A percentile compares a stretch with the other conserved stretches of the same genome.
Evolutionary conservation across 2,888 invertebrate genomes (phyloP).

Genomic region (Galerucella nymphaeae): DNA sequence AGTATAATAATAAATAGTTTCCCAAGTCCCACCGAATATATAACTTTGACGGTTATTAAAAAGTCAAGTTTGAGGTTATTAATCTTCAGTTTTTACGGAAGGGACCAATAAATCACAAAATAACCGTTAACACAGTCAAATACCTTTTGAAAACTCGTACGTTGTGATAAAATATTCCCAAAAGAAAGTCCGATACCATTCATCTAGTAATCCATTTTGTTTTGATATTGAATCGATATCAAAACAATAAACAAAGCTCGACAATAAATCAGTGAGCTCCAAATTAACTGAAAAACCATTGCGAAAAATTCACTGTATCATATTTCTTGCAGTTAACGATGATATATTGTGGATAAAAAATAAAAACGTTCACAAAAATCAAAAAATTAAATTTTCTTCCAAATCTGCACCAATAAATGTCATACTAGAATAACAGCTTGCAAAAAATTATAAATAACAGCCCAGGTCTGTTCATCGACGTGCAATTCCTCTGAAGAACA

Average conservation of each 20-base stretch:
- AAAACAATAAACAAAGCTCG: neutral
- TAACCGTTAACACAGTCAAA: neutral
- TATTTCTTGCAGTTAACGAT: neutral
- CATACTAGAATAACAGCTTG: neutral
- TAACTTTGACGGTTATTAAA: constrained; percentile 39
- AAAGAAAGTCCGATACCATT: neutral
- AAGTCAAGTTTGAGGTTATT: constrained; percentile 18
- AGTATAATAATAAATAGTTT: constrained; percentile 41
- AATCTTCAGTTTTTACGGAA: neutral
- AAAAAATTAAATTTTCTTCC: too few relatives aligned
- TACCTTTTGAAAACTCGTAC: neutral
- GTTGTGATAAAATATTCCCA: too few relatives aligned
- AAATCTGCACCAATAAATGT: neutral
- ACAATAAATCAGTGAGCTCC: neutral
- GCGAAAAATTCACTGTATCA: neutral
- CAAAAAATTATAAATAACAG: neutral
- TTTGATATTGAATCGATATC: neutral
- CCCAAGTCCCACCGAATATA: constrained; percentile 4
- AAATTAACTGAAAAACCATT: neutral
- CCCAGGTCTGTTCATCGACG: too few relatives aligned
- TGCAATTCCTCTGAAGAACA: too few relatives aligned
- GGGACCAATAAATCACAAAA: neutral
- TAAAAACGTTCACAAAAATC: neutral
- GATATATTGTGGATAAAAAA: neutral
- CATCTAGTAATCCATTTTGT: neutral